These are phyloP conservation scores for Macaria liturata DNA, from an alignment of 2,888 invertebrate genomes.

Conservation along the genomic window DNA sequence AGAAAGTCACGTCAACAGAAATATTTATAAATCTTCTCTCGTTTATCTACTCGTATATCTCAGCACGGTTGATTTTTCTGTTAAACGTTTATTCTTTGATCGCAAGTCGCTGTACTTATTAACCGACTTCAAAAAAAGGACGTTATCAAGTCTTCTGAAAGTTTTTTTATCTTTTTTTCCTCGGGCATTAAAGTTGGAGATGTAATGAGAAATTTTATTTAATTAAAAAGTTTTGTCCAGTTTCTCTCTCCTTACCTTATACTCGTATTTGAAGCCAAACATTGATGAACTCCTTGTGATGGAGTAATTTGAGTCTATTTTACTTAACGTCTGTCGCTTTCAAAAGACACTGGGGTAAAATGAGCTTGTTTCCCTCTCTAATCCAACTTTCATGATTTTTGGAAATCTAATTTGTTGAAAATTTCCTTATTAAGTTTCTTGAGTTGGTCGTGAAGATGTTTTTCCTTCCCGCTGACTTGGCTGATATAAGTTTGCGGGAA, in stretches of 20 bases:
- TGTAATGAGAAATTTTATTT: too few relatives aligned
- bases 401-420: constrained; percentile 10
- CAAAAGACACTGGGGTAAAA: constrained; percentile 3
- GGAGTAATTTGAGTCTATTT: constrained; percentile 8
- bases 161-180: too few relatives aligned
- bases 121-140: too few relatives aligned
- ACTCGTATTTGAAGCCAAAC: neutral
- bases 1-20: neutral
- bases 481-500: too few relatives aligned
- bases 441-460: constrained; percentile 1
- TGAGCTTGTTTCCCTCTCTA: constrained; percentile 9
- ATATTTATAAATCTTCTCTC: too few relatives aligned
- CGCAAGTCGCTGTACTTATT: too few relatives aligned
- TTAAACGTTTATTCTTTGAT: too few relatives aligned
- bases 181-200: too few relatives aligned
- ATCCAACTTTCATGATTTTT: constrained; percentile 13
- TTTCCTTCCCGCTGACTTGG: neutral
- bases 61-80: too few relatives aligned
- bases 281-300: constrained; percentile 9
- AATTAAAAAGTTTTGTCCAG: too few relatives aligned
- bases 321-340: constrained; percentile 9
- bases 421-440: constrained; percentile 11
- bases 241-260: neutral
- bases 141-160: too few relatives aligned
- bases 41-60: too few relatives aligned